A percentile compares a stretch with the other conserved stretches of the same genome.
These are phyloP conservation scores for Mactromeris polynyma DNA, from an alignment of 2,888 invertebrate species.

Conservation along the genomic window DNA sequence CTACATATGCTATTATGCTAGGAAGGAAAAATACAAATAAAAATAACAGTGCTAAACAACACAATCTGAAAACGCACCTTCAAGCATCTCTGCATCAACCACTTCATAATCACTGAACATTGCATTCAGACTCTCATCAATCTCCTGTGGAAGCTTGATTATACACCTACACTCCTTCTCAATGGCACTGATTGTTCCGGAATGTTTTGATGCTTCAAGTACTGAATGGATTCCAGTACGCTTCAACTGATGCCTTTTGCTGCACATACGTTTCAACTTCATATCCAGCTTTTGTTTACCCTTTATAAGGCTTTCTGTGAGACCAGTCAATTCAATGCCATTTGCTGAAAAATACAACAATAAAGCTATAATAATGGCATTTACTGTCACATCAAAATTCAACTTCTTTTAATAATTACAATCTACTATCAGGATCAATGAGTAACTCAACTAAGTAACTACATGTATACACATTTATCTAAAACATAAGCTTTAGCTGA, in stretches of 20 bases:
- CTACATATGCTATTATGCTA: no score
- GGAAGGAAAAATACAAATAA: no score
- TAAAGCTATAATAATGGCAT: no score
- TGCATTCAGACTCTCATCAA: slow-evolving; percentile 39
- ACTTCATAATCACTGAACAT: slow-evolving; percentile 49
- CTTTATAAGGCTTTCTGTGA: slow-evolving; percentile 57
- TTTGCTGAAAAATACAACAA: slow-evolving; percentile 37
- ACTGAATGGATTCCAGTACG: slow-evolving; percentile 57
- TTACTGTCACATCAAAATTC: no score
- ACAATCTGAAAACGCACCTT: slow-evolving; percentile 6
- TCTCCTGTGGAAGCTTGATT: slow-evolving; percentile 62
- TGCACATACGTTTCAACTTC: slow-evolving; percentile 60
- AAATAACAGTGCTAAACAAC: no score
- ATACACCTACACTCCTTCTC: slow-evolving; percentile 60
- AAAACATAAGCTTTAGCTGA: no score
- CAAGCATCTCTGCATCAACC: slow-evolving; percentile 40
- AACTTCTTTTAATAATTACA: no score
- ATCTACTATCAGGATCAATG: no score
- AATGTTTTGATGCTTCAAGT: slow-evolving; percentile 42
- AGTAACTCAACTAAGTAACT: no score
- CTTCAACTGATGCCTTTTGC: slow-evolving; percentile 55
- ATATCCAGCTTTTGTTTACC: slow-evolving; percentile 57
- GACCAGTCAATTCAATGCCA: slow-evolving; percentile 61
- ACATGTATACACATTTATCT: no score
- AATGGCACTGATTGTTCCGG: slow-evolving; percentile 60